Evolutionary conservation across 2,113 vertebrate genomes (phyloP).

Genomic region (Corvus moneduloides): DNA sequence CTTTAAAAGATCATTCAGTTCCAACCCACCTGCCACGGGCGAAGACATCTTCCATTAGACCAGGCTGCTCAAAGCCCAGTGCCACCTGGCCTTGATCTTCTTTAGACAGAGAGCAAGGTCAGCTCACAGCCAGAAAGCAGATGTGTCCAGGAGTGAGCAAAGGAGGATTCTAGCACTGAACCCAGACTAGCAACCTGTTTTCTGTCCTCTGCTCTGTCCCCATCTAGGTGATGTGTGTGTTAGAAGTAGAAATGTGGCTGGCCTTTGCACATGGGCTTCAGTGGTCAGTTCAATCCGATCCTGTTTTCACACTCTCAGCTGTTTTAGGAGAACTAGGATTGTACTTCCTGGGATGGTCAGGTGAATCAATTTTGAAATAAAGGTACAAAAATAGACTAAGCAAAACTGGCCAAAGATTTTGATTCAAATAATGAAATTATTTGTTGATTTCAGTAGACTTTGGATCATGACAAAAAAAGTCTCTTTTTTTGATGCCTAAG

Average conservation of each 20-base stretch:
- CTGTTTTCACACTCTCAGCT: not conserved
- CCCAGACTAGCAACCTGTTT: not conserved
- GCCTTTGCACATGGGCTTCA: not conserved
- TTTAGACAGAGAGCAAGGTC: not conserved
- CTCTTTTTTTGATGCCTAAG: not conserved
- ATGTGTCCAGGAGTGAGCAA: not conserved
- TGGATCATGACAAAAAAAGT: not conserved
- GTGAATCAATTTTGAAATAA: not conserved
- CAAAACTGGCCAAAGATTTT: not conserved
- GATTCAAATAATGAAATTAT: not conserved
- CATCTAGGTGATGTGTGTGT: accelerated
- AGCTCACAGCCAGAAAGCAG: not conserved
- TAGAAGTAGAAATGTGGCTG: not conserved
- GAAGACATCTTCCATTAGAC: not conserved
- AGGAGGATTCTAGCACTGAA: not conserved
- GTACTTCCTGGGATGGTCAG: not conserved
- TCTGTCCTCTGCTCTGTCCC: not conserved
- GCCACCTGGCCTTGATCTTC: not conserved
- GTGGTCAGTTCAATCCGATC: not conserved
- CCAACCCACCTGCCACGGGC: no score
- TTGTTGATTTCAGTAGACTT: not conserved
- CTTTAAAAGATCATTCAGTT: not conserved
- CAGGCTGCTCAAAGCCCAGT: not conserved
- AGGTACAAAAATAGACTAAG: not conserved
- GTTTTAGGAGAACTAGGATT: not conserved